Base-by-base conservation (phyloP, 2,888 invertebrate genomes). In the Papilio elwesi region DNA sequence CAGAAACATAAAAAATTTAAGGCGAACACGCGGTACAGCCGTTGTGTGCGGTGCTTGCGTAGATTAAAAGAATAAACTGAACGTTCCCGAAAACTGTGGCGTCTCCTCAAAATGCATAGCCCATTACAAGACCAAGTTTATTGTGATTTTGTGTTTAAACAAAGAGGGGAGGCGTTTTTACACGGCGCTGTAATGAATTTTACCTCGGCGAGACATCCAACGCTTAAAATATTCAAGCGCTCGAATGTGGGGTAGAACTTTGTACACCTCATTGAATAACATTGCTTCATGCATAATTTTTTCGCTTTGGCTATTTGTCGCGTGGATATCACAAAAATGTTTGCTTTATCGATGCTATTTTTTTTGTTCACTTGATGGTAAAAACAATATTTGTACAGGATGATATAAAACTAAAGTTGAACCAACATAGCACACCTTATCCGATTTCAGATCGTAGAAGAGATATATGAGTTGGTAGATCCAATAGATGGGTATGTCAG, bases 141-240 rank as follows among this genome's bases (percentile, higher is more conserved):
- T 91, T 90, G 92, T 91, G 90, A 90, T 92, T 92, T 90, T 89
- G 86, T 85, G 89, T 89, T 93, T 91, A 92, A 92, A 92, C 90
- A 90, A 92, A 90, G 87, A 87, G 87, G 87, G 90, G 85, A 72
- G 80, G 84, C 80, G 78, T 90, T 91, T 91, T 91, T 91, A 89
- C 85, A 84, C 82, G 82, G 78, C 78, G 76, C 78, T 75, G 87
- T 92, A 92, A 92, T 92, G 92, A 93, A 93, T 85, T 84, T 83
- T 81, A 79, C 78, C 68, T 76, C 74, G 81, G 80, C 82, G 83
- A 90, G 91, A 90, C 92, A 89, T 87, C 79, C 85, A 78, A 76
- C 74, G 77, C 78, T 85, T 92, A 86, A 92, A 92, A 91, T 88
- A 92, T 92, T 91, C 88, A 91, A 80, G 77, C 82, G 74, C 74